Evolutionary conservation across 2,113 vertebrate species (phyloP), one percentile per base, ranked within the genome.

Genomic region (Narcine bancroftii): DNA sequence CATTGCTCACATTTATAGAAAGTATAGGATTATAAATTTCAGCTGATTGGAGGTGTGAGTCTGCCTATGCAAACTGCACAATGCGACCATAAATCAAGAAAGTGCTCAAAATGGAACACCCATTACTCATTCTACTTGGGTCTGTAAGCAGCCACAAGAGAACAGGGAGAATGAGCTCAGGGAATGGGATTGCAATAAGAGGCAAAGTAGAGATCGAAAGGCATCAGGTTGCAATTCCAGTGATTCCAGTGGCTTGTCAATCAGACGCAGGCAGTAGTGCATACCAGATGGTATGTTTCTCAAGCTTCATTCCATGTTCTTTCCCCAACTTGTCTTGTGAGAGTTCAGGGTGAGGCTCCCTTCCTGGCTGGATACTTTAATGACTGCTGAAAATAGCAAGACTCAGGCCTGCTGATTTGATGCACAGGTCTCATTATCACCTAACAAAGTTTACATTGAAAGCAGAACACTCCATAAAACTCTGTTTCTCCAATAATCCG

Each of bases 361-460:
- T 19, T 36, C 17, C 81, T 60, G n/a, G 81, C 11, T 36, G 53
- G 81, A 36, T 87, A 60, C 53, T 87, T n/a, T 87, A 60, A 87
- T 60, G 15, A 87, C 81, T 60, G n/a, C 72, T 75, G 81, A 87
- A 87, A 60, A 63, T 87, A 87, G 81, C n/a, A 60, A n/a, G 53
- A n/a, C 15, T 39, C 81, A 21, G 81, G 29, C 53, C 3, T 53
- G 50, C 26, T 56, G 79, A 5, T 60, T 36, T 36, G 53, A 60
- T 60, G 36, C 53, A 85, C 3, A n/a, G 33, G 50, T 85, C 81
- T 53, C 13, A 60, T 87, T 63, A 21, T 13, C 60, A 60, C 6
- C 33, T 60, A 60, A 60, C 56, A n/a, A 50, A 17, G n/a, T 60
- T 60, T 60, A 87, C 53, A 63, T 36, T 87, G 53, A 60, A 19